phyloP scores from a whole-genome alignment of 2,888 invertebrate species.

The Biston betularia region DNA sequence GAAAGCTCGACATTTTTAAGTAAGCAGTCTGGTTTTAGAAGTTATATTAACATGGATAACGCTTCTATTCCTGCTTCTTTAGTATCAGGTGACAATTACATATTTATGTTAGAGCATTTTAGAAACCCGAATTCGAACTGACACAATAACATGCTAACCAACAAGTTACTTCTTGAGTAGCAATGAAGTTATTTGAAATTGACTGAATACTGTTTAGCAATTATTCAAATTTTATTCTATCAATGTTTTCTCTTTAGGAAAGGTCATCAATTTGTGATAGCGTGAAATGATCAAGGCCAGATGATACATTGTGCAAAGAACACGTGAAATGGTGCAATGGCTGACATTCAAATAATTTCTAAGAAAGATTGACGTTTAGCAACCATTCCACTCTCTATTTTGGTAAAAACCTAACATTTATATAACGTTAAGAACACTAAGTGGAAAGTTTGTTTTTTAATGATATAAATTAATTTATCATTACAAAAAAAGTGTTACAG shows the following conservation, averaged over 20 bases:
- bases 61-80: not conserved
- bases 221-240: not conserved
- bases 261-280: conserved; percentile 15
- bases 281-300: conserved; percentile 14
- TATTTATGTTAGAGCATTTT: too few species aligned
- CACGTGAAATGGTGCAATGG: conserved; percentile 20
- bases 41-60: conserved; percentile 54
- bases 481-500: not conserved
- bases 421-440: conserved; percentile 1
- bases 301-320: conserved; percentile 11
- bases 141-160: too few species aligned
- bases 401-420: conserved; percentile 14
- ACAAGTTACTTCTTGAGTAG: too few species aligned
- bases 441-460: conserved; percentile 12
- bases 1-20: conserved; percentile 80
- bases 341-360: conserved; percentile 25
- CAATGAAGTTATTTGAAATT: too few species aligned
- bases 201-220: too few species aligned
- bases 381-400: conserved; percentile 15
- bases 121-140: too few species aligned
- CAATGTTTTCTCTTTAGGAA: conserved; percentile 6
- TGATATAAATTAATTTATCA: not conserved
- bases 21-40: conserved; percentile 65
- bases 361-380: conserved; percentile 30
- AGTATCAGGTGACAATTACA: too few species aligned